phyloP scores from a whole-genome alignment of 2,888 invertebrate species.

The Volucella inflata region DNA sequence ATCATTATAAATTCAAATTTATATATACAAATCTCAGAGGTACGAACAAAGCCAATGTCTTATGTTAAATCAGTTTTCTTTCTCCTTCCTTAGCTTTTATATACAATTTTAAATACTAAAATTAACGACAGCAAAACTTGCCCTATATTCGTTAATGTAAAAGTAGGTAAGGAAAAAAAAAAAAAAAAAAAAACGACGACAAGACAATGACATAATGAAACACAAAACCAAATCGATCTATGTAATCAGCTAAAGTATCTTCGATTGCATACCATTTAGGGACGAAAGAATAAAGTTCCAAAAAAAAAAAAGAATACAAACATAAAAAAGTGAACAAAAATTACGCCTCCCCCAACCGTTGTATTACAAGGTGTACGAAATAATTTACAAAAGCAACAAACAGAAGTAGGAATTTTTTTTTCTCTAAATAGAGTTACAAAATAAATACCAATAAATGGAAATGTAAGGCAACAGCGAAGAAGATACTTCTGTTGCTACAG shows the following conservation, averaged over 20 bases:
- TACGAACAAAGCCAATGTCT: too few relatives aligned
- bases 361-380: conserved; percentile 20
- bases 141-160: too few relatives aligned
- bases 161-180: too few relatives aligned
- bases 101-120: too few relatives aligned
- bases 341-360: neutral
- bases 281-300: conserved; percentile 27
- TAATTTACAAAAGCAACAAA: conserved; percentile 28
- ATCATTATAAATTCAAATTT: too few relatives aligned
- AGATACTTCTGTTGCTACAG: conserved; percentile 27
- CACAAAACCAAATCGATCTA: conserved; percentile 21
- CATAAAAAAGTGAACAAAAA: too few relatives aligned
- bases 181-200: neutral
- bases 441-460: conserved; percentile 57
- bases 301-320: neutral
- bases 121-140: too few relatives aligned
- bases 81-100: too few relatives aligned
- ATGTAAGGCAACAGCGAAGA: conserved; percentile 56
- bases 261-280: conserved; percentile 51
- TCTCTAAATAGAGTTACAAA: conserved; percentile 50
- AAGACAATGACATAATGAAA: neutral
- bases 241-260: conserved; percentile 43
- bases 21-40: too few relatives aligned
- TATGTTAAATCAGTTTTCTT: too few relatives aligned
- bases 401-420: conserved; percentile 29